Evolutionary conservation across 2,113 vertebrate species (phyloP).

Genomic region (Murina feae): DNA sequence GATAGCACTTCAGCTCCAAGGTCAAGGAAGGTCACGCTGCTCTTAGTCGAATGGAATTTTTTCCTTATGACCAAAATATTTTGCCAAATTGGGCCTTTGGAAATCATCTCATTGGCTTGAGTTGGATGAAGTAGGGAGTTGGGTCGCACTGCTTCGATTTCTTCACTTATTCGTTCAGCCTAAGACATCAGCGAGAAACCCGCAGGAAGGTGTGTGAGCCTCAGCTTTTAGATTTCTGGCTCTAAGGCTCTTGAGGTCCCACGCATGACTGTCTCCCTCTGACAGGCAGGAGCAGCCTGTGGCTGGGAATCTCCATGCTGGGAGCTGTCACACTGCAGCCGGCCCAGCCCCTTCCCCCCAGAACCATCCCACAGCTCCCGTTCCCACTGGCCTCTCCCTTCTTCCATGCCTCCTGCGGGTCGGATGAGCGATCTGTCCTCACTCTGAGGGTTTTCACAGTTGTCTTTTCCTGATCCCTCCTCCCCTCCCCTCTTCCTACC

Average conservation of each 20-base stretch:
- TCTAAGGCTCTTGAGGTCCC: neutral
- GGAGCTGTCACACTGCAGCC: neutral
- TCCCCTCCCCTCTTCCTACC: conserved; percentile 42
- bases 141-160: neutral
- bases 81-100: conserved; percentile 42
- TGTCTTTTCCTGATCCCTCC: conserved; percentile 63
- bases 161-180: neutral
- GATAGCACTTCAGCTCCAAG: conserved; percentile 5
- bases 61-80: conserved; percentile 41
- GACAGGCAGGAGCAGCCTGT: neutral
- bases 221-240: neutral
- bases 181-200: neutral
- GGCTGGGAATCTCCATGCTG: neutral
- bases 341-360: neutral
- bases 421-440: conserved; percentile 18
- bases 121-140: neutral
- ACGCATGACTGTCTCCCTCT: neutral
- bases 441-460: conserved; percentile 65
- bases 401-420: neutral
- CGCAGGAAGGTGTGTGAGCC: neutral
- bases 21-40: conserved; percentile 6
- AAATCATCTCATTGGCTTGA: conserved; percentile 9
- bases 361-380: neutral
- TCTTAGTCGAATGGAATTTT: conserved; percentile 50
- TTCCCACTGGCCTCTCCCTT: neutral